A percentile compares a stretch with the other conserved stretches of the same genome.
phyloP scores from a whole-genome alignment of 2,888 invertebrate species.

The Orthonevra nobilis region DNA sequence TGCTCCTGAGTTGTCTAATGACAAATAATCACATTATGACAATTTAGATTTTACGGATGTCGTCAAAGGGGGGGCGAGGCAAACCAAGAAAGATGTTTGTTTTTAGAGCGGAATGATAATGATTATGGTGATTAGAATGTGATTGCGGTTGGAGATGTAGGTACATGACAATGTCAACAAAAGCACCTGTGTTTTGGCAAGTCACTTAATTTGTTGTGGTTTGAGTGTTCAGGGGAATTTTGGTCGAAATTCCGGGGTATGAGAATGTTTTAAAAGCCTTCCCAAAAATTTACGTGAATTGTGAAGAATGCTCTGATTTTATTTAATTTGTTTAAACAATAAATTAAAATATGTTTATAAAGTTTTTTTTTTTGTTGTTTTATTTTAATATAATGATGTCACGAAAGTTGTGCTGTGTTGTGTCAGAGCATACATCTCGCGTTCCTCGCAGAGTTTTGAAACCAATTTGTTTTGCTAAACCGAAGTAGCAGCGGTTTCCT shows the following conservation, averaged over 20 bases:
- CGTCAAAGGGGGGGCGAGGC: background rate
- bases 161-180: slow-evolving; percentile 16
- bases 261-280: background rate
- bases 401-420: too few species aligned
- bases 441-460: too few species aligned
- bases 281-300: too few species aligned
- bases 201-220: slow-evolving; percentile 20
- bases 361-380: too few species aligned
- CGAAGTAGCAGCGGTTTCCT: too few species aligned
- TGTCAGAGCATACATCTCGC: too few species aligned
- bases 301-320: too few species aligned
- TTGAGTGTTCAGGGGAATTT: background rate
- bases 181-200: slow-evolving; percentile 18
- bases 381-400: too few species aligned
- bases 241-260: background rate
- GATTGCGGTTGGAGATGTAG: background rate
- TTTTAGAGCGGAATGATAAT: slow-evolving; percentile 14
- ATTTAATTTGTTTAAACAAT: too few species aligned
- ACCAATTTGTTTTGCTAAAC: too few species aligned
- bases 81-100: slow-evolving; percentile 42
- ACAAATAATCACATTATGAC: slow-evolving; percentile 56
- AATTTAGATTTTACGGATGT: slow-evolving; percentile 30
- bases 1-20: slow-evolving; percentile 28
- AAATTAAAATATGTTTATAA: too few species aligned
- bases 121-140: slow-evolving; percentile 8